These are phyloP conservation scores for Chironomus tentans DNA, from an alignment of 2,888 invertebrate species.

Conservation along the genomic window DNA sequence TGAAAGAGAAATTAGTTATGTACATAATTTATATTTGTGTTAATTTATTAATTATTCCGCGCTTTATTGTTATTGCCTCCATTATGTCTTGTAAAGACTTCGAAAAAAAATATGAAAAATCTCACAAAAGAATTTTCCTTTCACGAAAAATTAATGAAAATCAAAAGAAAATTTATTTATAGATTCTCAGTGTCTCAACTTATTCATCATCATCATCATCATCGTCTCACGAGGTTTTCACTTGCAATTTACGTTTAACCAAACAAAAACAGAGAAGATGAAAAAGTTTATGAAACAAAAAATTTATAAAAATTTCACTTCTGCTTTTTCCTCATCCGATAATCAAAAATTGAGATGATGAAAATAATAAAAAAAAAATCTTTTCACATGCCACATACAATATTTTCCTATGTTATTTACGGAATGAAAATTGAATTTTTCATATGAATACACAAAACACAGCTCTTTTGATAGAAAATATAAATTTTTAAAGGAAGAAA, in stretches of 20 bases:
- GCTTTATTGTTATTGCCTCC: background rate
- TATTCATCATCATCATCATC: background rate
- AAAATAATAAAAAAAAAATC: too few relatives aligned
- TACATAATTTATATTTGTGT: background rate
- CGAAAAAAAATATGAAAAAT: background rate
- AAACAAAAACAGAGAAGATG: too few relatives aligned
- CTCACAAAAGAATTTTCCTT: background rate
- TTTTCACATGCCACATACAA: too few relatives aligned
- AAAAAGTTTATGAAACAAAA: too few relatives aligned
- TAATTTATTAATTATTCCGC: background rate
- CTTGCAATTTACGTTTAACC: background rate
- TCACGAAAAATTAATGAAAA: background rate
- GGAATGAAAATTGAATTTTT: background rate
- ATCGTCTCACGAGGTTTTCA: background rate
- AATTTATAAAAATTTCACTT: too few relatives aligned
- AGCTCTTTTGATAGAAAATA: background rate
- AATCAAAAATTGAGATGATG: too few relatives aligned
- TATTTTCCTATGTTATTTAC: too few relatives aligned
- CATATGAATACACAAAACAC: too few relatives aligned
- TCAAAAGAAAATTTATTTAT: slow-evolving; percentile 1
- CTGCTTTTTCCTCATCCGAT: too few relatives aligned
- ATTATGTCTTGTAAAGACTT: too few relatives aligned
- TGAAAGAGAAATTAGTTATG: background rate
- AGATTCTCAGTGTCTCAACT: slow-evolving; percentile 16
- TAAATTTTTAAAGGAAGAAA: background rate